These are phyloP conservation scores for Paratrypauchen microcephalus DNA, from an alignment of 2,797 vertebrate species.

Conservation along the genomic window DNA sequence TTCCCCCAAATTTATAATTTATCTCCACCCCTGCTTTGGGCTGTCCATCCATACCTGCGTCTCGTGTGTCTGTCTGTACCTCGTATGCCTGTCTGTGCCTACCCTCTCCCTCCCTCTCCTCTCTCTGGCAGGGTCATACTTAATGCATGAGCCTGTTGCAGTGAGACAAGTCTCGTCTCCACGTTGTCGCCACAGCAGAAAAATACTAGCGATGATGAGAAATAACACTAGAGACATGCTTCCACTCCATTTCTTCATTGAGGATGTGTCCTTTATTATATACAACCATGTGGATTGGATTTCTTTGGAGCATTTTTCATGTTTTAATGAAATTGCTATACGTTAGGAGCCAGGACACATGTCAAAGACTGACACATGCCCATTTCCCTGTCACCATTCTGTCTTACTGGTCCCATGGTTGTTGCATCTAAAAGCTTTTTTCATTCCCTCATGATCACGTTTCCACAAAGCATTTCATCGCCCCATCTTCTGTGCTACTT, in stretches of 20 bases:
- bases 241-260: conserved; percentile 14
- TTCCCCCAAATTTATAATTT: conserved; percentile 82
- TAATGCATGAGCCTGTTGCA: conserved; percentile 77
- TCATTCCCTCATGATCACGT: conserved; percentile 50
- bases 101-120: conserved; percentile 50
- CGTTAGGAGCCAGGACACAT: conserved; percentile 21
- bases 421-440: conserved; percentile 66
- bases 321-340: conserved; percentile 35
- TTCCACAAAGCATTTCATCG: conserved; percentile 38
- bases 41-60: conserved; percentile 55
- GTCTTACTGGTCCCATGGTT: conserved; percentile 31
- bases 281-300: conserved; percentile 17
- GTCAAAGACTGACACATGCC: conserved; percentile 47
- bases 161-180: conserved; percentile 61
- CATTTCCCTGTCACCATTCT: conserved; percentile 64
- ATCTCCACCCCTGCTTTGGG: conserved; percentile 52
- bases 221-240: conserved; percentile 51
- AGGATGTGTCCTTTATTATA: conserved; percentile 29
- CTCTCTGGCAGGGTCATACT: conserved; percentile 65
- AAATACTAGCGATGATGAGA: conserved; percentile 62
- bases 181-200: conserved; percentile 54
- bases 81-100: conserved; percentile 33
- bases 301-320: conserved; percentile 19
- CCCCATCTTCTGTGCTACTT: conserved; percentile 17
- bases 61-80: conserved; percentile 45